A percentile compares a stretch with the other conserved stretches of the same genome.
These are phyloP conservation scores for Eilema griseolum DNA, from an alignment of 2,888 invertebrate species.

Conservation along the genomic window DNA sequence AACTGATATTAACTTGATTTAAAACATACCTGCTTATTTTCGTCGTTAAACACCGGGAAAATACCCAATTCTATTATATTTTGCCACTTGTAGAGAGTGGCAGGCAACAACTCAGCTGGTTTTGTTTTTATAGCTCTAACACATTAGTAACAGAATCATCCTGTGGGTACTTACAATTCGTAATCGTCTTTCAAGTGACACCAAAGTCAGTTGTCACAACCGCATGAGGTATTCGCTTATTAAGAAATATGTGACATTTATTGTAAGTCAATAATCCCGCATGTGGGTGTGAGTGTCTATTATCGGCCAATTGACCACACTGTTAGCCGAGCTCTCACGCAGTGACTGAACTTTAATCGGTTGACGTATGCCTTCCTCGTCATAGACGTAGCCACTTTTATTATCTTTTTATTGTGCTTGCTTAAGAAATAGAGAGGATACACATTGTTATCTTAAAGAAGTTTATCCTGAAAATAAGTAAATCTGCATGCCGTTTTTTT, in stretches of 20 bases:
- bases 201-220: constrained; percentile 35
- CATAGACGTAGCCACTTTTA: constrained; percentile 70
- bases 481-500: constrained; percentile 6
- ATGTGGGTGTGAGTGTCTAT: constrained; percentile 75
- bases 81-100: no score
- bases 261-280: constrained; percentile 84
- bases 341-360: constrained; percentile 58
- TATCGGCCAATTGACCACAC: constrained; percentile 76
- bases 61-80: no score
- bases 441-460: constrained; percentile 19
- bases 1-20: background rate
- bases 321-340: constrained; percentile 63
- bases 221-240: constrained; percentile 69
- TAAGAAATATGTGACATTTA: constrained; percentile 85
- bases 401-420: constrained; percentile 64
- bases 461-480: constrained; percentile 3
- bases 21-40: background rate
- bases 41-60: no score
- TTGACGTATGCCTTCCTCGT: constrained; percentile 73
- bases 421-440: constrained; percentile 23
- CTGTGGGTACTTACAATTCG: background rate
- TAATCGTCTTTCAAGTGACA: constrained; percentile 13
- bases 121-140: no score
- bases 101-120: background rate
- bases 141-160: no score